Percentiles rank a stretch among this genome's conserved stretches.
Evolutionary conservation across 2,113 vertebrate genomes (phyloP).

Genomic region (Tachysurus vachellii): DNA sequence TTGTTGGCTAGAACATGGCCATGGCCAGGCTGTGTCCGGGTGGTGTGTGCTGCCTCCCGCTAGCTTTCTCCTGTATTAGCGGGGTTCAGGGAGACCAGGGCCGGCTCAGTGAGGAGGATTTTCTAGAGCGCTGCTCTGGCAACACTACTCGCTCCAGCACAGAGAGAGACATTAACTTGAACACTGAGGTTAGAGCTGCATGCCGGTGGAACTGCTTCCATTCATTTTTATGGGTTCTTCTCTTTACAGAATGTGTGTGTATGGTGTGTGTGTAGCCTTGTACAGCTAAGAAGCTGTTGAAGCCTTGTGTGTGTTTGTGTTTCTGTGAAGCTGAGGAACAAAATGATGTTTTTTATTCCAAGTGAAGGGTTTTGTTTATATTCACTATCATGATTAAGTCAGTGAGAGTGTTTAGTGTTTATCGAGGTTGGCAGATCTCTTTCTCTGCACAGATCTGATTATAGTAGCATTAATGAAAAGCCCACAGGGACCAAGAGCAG

Average conservation of each 20-base stretch:
- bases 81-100: slow-evolving; percentile 39
- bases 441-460: slow-evolving; percentile 35
- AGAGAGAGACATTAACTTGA: background rate
- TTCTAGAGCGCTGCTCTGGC: slow-evolving; percentile 43
- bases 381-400: slow-evolving; percentile 2
- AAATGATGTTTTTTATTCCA: background rate
- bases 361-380: background rate
- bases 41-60: slow-evolving; percentile 43
- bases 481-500: slow-evolving; percentile 16
- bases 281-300: background rate
- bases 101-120: slow-evolving; percentile 46
- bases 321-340: background rate
- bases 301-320: slow-evolving; percentile 9
- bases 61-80: slow-evolving; percentile 18
- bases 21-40: slow-evolving; percentile 45
- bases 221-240: background rate
- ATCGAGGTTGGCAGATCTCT: slow-evolving; percentile 36
- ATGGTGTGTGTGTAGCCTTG: background rate
- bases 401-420: slow-evolving; percentile 20
- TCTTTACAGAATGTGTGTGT: background rate
- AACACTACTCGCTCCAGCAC: background rate
- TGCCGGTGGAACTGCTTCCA: background rate
- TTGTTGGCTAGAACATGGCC: background rate
- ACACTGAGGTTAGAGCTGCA: slow-evolving; percentile 17
- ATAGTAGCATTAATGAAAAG: slow-evolving; percentile 41